Evolutionary conservation across 1,140 invertebrate species (phyloP).

Genomic region (Phocides pigmalion): DNA sequence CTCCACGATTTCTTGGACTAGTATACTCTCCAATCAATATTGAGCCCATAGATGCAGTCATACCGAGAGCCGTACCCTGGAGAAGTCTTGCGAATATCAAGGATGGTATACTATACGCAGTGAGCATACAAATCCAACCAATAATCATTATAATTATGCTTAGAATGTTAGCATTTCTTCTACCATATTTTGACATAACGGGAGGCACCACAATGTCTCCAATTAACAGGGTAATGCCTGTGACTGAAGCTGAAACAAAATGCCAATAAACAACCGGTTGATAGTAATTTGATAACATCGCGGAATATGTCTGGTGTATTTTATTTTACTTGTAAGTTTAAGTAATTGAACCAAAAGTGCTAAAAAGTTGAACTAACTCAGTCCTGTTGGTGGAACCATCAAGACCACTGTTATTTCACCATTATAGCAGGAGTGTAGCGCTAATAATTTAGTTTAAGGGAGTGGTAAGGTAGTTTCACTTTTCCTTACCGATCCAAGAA

Average conservation of each 20-base stretch:
- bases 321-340: too few species aligned
- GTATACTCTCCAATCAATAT: slow-evolving; percentile 67
- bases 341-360: too few species aligned
- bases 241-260: slow-evolving; percentile 47
- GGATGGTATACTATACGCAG: slow-evolving; percentile 41
- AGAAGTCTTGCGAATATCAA: slow-evolving; percentile 57
- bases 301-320: too few species aligned
- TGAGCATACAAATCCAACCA: slow-evolving; percentile 54
- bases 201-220: slow-evolving; percentile 55
- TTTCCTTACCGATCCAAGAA: slow-evolving; percentile 67
- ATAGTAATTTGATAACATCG: too few species aligned
- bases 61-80: slow-evolving; percentile 56
- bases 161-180: slow-evolving; percentile 48
- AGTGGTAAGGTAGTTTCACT: too few species aligned
- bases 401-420: slow-evolving; percentile 10
- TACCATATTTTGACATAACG: slow-evolving; percentile 55
- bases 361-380: too few species aligned
- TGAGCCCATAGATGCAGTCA: slow-evolving; percentile 54
- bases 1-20: slow-evolving; percentile 74
- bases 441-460: too few species aligned
- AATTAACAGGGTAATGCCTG: slow-evolving; percentile 50
- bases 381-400: too few species aligned
- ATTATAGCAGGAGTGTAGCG: too few species aligned
- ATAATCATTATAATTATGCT: slow-evolving; percentile 47
- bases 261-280: too few species aligned